Percentiles rank a stretch among this genome's conserved stretches.
phyloP scores from a whole-genome alignment of 53 echinoderm and acorn worm species.

The Antedon mediterranea region DNA sequence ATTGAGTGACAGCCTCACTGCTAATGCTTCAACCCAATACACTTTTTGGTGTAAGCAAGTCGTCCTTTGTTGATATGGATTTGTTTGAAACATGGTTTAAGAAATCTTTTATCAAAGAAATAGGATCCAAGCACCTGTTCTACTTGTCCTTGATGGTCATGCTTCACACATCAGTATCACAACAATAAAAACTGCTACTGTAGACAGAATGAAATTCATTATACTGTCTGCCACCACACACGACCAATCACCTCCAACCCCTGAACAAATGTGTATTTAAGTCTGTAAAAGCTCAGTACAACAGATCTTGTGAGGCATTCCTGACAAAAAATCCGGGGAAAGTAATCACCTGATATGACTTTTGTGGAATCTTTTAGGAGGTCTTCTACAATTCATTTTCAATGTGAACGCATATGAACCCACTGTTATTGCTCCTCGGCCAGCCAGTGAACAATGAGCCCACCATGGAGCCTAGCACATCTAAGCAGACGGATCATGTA shows the following conservation, averaged over 20 bases:
- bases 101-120: not conserved
- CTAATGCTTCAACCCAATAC: slow-evolving; percentile 25
- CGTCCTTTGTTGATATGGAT: not conserved
- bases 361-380: too few species aligned
- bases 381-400: too few species aligned
- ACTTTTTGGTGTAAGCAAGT: slow-evolving; percentile 29
- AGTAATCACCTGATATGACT: too few species aligned
- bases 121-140: not conserved
- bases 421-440: too few species aligned
- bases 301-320: too few species aligned
- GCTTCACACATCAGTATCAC: not conserved
- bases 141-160: not conserved
- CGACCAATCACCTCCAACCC: not conserved
- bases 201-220: not conserved
- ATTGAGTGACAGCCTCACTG: slow-evolving; percentile 9
- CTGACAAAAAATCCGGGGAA: too few species aligned
- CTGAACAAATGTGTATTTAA: not conserved
- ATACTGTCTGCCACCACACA: not conserved
- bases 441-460: too few species aligned
- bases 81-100: not conserved
- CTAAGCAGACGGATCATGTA: too few species aligned
- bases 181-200: not conserved
- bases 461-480: too few species aligned
- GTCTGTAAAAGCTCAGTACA: not conserved
- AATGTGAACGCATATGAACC: too few species aligned